Evolutionary conservation across 2,888 invertebrate species (phyloP).

Genomic region (Nomada fabriciana): DNA sequence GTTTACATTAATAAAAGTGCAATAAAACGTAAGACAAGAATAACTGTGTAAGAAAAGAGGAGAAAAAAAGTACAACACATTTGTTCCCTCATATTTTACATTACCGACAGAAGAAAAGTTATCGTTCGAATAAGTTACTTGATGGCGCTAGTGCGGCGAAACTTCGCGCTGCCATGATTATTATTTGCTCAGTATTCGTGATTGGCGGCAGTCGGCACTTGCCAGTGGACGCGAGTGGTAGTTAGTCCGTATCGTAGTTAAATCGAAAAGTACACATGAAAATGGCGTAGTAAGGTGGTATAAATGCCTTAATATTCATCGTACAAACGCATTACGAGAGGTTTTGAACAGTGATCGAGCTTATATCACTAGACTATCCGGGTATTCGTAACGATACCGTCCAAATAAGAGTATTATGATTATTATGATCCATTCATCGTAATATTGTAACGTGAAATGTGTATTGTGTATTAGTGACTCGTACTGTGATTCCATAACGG

Average conservation of each 20-base stretch:
- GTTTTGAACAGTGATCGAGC: constrained; percentile 18
- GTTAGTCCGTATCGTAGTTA: constrained; percentile 47
- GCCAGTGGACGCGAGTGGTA: constrained; percentile 73
- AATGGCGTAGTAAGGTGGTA: constrained; percentile 76
- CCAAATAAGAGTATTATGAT: constrained; percentile 43
- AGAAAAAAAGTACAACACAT: neutral
- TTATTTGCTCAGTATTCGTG: constrained; percentile 38
- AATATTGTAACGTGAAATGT: constrained; percentile 41
- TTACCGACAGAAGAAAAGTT: constrained; percentile 10
- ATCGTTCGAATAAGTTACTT: neutral
- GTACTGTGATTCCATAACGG: constrained; percentile 66
- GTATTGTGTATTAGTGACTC: constrained; percentile 67
- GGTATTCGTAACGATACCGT: constrained; percentile 49
- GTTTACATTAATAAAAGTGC: neutral
- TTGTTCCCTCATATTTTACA: neutral
- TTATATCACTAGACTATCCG: constrained; percentile 14
- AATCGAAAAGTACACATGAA: constrained; percentile 68
- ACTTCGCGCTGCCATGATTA: constrained; percentile 36
- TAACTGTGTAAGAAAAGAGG: neutral
- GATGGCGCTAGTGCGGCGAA: constrained; percentile 26
- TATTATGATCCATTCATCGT: constrained; percentile 12
- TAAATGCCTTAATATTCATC: constrained; percentile 34
- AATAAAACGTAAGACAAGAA: neutral
- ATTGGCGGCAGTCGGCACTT: constrained; percentile 75
- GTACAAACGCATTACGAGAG: constrained; percentile 17